A percentile compares a stretch with the other conserved stretches of the same genome.
These are phyloP conservation scores for Acanthurus tractus DNA, from an alignment of 2,797 vertebrate genomes.

Conservation along the genomic window DNA sequence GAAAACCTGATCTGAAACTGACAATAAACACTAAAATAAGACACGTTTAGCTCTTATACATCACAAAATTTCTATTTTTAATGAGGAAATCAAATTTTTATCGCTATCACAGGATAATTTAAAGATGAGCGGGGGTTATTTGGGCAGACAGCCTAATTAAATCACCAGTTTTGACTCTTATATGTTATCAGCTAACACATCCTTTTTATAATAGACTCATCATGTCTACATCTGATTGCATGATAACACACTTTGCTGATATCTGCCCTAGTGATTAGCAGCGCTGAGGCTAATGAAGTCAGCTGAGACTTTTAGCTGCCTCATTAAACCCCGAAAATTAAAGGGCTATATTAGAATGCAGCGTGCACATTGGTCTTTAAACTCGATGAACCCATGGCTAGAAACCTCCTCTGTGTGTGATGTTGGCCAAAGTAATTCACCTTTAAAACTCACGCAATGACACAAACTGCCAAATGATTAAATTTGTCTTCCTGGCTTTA, in stretches of 20 bases:
- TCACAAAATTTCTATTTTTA: not conserved
- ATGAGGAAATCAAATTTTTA: not conserved
- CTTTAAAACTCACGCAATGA: not conserved
- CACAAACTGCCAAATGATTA: not conserved
- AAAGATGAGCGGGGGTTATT: not conserved
- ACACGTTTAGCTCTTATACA: too few species aligned
- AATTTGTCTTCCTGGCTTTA: slow-evolving; percentile 6
- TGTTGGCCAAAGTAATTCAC: not conserved
- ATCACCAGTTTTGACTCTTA: not conserved
- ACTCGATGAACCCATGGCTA: not conserved
- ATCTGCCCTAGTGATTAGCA: slow-evolving; percentile 5
- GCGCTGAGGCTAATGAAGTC: not conserved
- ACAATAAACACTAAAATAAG: not conserved
- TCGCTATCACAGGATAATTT: not conserved
- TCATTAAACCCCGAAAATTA: not conserved
- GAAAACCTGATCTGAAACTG: not conserved
- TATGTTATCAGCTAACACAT: not conserved
- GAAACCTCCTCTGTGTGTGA: not conserved
- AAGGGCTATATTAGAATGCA: not conserved
- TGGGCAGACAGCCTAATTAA: not conserved
- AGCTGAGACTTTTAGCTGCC: not conserved
- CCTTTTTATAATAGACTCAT: not conserved
- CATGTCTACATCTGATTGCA: slow-evolving; percentile 17
- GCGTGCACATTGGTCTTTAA: not conserved
- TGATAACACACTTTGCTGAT: slow-evolving; percentile 6